Percentiles rank a stretch among this genome's conserved stretches.
Evolutionary conservation across 2,113 vertebrate species (phyloP).

Genomic region (Ivindomyrus marchei): DNA sequence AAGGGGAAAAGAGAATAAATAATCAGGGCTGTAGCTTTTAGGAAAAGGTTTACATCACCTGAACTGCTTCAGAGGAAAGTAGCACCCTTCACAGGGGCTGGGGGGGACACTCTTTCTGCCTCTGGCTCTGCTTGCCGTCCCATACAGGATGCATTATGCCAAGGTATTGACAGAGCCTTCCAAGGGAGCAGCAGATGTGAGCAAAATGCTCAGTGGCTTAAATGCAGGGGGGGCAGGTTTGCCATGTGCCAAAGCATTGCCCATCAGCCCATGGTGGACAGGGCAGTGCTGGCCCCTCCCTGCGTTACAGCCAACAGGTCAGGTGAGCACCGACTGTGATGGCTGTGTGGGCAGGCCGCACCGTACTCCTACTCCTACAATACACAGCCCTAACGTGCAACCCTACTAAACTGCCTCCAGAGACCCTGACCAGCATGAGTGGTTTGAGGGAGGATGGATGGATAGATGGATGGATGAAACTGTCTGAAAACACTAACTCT

Average conservation of each 20-base stretch:
- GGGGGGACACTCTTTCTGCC: background rate
- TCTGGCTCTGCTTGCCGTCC: background rate
- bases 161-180: background rate
- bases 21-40: background rate
- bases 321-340: background rate
- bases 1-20: background rate
- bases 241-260: background rate
- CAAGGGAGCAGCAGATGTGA: background rate
- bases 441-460: background rate
- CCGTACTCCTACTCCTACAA: background rate
- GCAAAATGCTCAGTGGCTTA: background rate
- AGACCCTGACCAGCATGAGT: background rate
- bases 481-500: background rate
- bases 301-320: background rate
- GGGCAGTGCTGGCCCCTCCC: background rate
- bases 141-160: background rate
- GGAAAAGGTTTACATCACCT: background rate
- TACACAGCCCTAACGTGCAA: background rate
- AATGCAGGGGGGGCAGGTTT: background rate
- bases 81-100: background rate
- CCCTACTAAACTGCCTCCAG: background rate
- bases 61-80: background rate
- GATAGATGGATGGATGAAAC: background rate
- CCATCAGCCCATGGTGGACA: background rate
- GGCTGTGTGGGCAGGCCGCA: too few species aligned